Conservation (phyloP, 2,888 invertebrate species). For the Drosophila eohydei region DNA sequence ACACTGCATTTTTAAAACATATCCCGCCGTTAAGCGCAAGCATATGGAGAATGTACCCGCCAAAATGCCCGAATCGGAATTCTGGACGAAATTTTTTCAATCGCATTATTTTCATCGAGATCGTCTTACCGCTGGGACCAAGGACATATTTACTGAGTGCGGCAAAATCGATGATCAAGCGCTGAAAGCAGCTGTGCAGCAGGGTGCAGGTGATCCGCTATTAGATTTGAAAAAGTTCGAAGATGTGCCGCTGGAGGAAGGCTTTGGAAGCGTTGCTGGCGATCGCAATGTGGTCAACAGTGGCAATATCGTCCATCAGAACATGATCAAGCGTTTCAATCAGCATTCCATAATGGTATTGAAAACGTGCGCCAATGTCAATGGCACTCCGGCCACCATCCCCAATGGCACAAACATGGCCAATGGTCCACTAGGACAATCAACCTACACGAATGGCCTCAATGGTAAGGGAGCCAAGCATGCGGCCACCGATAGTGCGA, state of each 20-base stretch:
- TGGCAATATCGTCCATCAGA: slow-evolving; percentile 92
- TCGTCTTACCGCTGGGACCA: slow-evolving; percentile 94
- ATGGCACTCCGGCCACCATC: slow-evolving; percentile 33
- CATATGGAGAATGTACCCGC: slow-evolving; percentile 98
- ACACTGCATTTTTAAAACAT: slow-evolving; percentile 99
- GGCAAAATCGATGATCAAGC: slow-evolving; percentile 97
- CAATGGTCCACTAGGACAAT: slow-evolving; percentile 51
- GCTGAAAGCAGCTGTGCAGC: slow-evolving; percentile 90
- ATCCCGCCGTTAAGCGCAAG: slow-evolving; percentile 98
- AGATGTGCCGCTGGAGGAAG: slow-evolving; percentile 88
- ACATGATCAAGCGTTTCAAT: slow-evolving; percentile 97
- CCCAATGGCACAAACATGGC: slow-evolving; percentile 61
- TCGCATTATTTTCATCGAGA: slow-evolving; percentile 99
- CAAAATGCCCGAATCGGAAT: slow-evolving; percentile 97
- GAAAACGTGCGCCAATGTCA: slow-evolving; percentile 87
- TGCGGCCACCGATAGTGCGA: slow-evolving; percentile 56
- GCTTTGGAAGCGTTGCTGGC: slow-evolving; percentile 86
- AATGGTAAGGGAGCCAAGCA: slow-evolving; percentile 82
- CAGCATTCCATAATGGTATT: slow-evolving; percentile 98
- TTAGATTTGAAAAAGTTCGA: slow-evolving; percentile 93
- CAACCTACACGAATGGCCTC: slow-evolving; percentile 46
- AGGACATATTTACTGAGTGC: slow-evolving; percentile 99
- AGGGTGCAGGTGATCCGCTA: slow-evolving; percentile 92
- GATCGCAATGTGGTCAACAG: slow-evolving; percentile 83
- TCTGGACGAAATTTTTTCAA: slow-evolving; percentile 99